These are phyloP conservation scores for Grus americana DNA, from an alignment of 2,113 vertebrate species.

Conservation along the genomic window DNA sequence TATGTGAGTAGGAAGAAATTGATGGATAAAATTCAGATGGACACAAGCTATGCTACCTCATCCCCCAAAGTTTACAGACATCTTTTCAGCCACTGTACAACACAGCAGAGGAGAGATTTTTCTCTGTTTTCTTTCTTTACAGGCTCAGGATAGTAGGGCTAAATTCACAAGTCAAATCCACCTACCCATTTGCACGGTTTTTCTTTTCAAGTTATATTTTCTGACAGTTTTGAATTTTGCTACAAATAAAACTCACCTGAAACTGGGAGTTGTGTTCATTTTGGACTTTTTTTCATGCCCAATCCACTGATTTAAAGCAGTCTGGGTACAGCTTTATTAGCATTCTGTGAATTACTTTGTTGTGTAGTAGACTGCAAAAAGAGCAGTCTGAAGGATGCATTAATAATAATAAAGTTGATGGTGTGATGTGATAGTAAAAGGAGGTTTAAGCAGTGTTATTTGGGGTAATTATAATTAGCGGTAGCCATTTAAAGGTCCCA, in stretches of 20 bases:
- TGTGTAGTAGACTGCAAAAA: not conserved
- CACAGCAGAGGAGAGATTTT: not conserved
- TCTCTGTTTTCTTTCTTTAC: not conserved
- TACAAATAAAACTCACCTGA: not conserved
- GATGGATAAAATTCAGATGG: not conserved
- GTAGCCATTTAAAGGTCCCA: constrained; percentile 6
- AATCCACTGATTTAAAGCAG: not conserved
- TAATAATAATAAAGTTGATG: constrained; percentile 19
- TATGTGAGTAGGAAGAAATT: not conserved
- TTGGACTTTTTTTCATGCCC: not conserved
- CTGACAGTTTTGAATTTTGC: not conserved
- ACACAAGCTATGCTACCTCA: not conserved
- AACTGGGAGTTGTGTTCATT: not conserved
- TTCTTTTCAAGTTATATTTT: not conserved
- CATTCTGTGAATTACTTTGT: not conserved
- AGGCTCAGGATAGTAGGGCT: not conserved
- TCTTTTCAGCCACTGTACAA: not conserved
- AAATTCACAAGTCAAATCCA: not conserved
- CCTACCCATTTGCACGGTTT: not conserved
- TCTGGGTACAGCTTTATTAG: not conserved
- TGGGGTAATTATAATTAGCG: constrained; percentile 13
- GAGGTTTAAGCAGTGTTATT: not conserved
- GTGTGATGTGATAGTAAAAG: not conserved
- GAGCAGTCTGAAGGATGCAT: not conserved
- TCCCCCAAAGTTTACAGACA: not conserved